Base-by-base conservation (phyloP, 2,113 vertebrate genomes). In the Accipiter virgatus region DNA sequence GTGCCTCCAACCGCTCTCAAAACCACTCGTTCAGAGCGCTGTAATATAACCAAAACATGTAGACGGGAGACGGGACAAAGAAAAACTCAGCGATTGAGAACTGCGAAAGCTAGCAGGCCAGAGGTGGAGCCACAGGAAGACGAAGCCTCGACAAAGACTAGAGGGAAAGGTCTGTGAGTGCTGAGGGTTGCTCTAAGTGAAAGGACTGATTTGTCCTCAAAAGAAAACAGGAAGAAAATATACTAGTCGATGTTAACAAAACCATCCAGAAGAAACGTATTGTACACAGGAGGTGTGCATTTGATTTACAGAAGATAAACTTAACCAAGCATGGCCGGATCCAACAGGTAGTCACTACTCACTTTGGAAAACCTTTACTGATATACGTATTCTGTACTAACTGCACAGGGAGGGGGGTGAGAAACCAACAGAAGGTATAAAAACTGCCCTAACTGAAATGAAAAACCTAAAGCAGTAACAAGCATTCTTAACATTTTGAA, bases 1-100 rank as follows among this genome's bases (percentile, higher is more conserved):
- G 32, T 50, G 94, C 94, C 95, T 84, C 89, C 95, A 78, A 84
- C 93, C 55, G 93, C 95, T 93, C 93, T 66, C 81, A 59, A 91
- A 96, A 93, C 95, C 93, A 27, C 93, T 34, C 13, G 11, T 40
- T 91, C 83, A 61, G 71, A 90, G 79, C 1, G 0, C 86, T 80
- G 40, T 45, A 19, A 61, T 17, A n/a, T 8, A 87, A 94, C 78
- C 87, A 65, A 61, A 92, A 63, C 82, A 59, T 3, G 10, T 3
- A 58, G 62, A 45, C 7, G 50, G 84, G 81, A 93, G 87, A 83
- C 22, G 3, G 4, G 90, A 91, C 95, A 81, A 45, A 82, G 40
- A 26, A 78, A 88, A 82, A 58, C 62, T 23, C 89, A 8, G 66
- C 87, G 53, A 42, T 4, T 42, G 85, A 94, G 85, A 90, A 73